Evolutionary conservation across 2,113 vertebrate genomes (phyloP).

Genomic region (Xiphophorus hellerii): DNA sequence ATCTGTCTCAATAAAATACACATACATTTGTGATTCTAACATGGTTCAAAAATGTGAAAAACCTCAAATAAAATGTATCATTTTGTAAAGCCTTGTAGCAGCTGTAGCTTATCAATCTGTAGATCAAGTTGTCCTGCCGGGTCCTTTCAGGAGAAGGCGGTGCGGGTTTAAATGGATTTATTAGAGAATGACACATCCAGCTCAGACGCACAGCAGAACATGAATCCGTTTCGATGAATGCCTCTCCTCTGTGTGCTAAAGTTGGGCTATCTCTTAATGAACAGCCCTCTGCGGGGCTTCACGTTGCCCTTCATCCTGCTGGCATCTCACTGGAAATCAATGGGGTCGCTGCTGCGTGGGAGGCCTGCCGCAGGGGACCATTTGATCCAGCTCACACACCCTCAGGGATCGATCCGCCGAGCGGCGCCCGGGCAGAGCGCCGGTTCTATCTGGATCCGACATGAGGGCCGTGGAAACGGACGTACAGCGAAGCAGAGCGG

Average conservation of each 20-base stretch:
- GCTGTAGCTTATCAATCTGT: constrained; percentile 6
- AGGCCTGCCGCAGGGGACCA: constrained; percentile 59
- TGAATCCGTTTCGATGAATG: constrained; percentile 15
- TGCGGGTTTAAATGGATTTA: constrained; percentile 11
- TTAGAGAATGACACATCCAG: not conserved
- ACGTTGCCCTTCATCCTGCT: constrained; percentile 71
- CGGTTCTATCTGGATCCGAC: not conserved
- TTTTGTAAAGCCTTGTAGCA: not conserved
- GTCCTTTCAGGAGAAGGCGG: not conserved
- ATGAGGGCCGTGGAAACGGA: not conserved
- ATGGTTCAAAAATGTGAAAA: too few species aligned
- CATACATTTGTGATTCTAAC: too few species aligned
- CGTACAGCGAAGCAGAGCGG: not conserved
- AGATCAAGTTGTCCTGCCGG: not conserved
- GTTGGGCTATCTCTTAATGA: constrained; percentile 60
- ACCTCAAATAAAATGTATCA: too few species aligned
- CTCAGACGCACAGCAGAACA: not conserved
- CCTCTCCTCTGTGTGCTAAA: constrained; percentile 20
- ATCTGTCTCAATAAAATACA: too few species aligned
- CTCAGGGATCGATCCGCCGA: constrained; percentile 55
- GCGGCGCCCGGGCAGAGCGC: constrained; percentile 15
- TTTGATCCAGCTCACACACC: constrained; percentile 67
- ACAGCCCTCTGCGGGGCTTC: constrained; percentile 66
- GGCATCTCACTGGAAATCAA: constrained; percentile 72
- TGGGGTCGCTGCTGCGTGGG: constrained; percentile 69